Conservation (phyloP, 30 jellyfish, hydroid and myxozoan genomes). For the Phacellophora camtschatica region DNA sequence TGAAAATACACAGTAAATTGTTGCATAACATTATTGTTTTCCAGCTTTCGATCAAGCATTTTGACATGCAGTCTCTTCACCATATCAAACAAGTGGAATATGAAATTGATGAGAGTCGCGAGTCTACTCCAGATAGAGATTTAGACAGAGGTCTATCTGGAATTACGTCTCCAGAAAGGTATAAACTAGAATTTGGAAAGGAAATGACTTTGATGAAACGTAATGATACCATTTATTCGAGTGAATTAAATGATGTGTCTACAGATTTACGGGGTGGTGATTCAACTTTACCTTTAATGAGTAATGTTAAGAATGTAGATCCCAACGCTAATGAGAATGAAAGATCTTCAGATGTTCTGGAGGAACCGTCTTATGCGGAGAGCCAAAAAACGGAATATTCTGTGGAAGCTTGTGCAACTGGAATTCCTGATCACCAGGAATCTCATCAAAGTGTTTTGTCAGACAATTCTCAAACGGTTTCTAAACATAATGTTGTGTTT, state of each 20-base stretch:
- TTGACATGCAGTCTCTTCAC: conserved; percentile 12
- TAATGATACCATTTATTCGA: neutral
- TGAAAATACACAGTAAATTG: neutral
- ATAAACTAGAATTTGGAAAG: neutral
- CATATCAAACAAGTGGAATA: neutral
- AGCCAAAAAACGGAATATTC: too few species aligned
- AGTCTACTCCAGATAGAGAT: neutral
- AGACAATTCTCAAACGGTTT: too few species aligned
- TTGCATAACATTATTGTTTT: neutral
- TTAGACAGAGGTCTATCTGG: neutral
- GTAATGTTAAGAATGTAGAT: neutral
- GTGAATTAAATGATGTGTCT: neutral
- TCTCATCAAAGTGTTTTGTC: too few species aligned
- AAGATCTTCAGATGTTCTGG: neutral
- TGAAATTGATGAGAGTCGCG: neutral
- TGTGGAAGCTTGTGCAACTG: too few species aligned
- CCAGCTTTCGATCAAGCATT: conserved; percentile 36
- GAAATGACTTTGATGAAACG: neutral
- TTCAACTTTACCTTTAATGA: too few species aligned
- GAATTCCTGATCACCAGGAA: too few species aligned
- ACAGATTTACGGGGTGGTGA: neutral
- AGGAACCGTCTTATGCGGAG: too few species aligned
- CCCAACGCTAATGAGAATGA: neutral
- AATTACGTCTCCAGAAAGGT: neutral
- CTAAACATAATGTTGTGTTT: too few species aligned